Evolutionary conservation across 37 sponge, comb jelly and placozoan species (phyloP), one percentile per base, ranked within the genome.

Genomic region (Eunapius fragilis): DNA sequence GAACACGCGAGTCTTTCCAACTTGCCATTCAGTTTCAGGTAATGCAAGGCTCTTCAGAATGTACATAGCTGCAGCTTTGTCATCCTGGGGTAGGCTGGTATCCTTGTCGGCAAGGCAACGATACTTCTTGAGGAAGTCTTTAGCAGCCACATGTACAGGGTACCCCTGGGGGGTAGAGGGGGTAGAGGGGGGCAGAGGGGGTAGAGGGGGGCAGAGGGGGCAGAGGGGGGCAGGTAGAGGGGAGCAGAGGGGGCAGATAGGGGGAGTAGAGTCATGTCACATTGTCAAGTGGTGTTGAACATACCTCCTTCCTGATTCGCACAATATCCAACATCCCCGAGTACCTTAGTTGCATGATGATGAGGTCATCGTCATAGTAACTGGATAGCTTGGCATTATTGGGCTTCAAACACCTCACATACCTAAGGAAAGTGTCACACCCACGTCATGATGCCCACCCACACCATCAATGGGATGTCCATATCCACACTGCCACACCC

Each of bases 271-370:
- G 2, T n/a, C 9, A 31, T 36, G n/a, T n/a, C n/a, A n/a, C 5
- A 76, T 6, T 32, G 30, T 6, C 77, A 31, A 76, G 5, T 13
- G 5, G 27, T 27, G 7, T 70, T 10, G 71, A 70, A n/a, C 27
- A 28, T 22, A 95, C 96, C 96, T 97, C 92, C 80, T 87, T 88
- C 33, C 96, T 74, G 50, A 97, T 95, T 30, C 96, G 68, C 34
- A 97, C 93, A 31, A 97, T 97, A 70, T 93, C 96, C 86, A 97
- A 50, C 96, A 97, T 95, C 10, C 96, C 98, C 0, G 98, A 97
- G 80, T 97, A 97, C 25, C 96, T 82, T 34, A 97, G 87, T 74
- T 97, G 98, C 36, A 92, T 89, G 36, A 95, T 83, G 74, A 97
- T 85, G 28, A 97, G 94, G n/a, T 95, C 92, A 33, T 97, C 96